Conservation (phyloP, 2,113 vertebrate species). For the Morone saxatilis region DNA sequence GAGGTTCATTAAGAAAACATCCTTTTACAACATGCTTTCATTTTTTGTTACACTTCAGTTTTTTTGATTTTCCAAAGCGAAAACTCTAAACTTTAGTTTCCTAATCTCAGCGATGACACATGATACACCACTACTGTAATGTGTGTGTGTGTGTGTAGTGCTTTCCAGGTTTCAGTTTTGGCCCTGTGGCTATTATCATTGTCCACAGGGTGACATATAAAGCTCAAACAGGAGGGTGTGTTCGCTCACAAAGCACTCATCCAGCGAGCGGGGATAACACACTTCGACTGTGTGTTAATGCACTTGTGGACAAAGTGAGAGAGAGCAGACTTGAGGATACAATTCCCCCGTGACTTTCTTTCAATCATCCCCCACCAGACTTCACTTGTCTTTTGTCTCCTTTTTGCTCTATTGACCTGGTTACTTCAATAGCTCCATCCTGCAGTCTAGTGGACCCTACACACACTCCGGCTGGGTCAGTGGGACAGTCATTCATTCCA, state of each 20-base stretch:
- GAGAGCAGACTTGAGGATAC: constrained; percentile 11
- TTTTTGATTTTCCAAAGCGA: not conserved
- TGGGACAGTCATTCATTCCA: constrained; percentile 60
- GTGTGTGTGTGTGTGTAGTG: not conserved
- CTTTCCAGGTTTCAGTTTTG: constrained; percentile 47
- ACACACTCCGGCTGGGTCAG: constrained; percentile 64
- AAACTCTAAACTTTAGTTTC: not conserved
- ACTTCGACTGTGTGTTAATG: constrained; percentile 22
- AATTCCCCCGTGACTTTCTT: constrained; percentile 18
- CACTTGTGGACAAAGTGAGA: not conserved
- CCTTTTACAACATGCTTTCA: not conserved
- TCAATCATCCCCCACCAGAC: constrained; percentile 13
- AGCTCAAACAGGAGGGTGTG: constrained; percentile 34
- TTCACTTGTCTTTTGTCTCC: constrained; percentile 48
- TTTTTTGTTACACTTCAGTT: not conserved
- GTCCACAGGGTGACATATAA: constrained; percentile 36
- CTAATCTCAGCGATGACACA: not conserved
- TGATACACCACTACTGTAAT: not conserved
- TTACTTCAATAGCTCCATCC: constrained; percentile 63
- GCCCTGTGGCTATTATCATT: constrained; percentile 46
- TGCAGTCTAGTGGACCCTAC: constrained; percentile 38
- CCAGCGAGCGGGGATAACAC: not conserved
- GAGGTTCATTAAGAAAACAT: not conserved
- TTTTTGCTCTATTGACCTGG: constrained; percentile 64
- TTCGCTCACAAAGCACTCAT: constrained; percentile 34